phyloP scores from a whole-genome alignment of 2,888 invertebrate species.

The Conus canariensis region DNA sequence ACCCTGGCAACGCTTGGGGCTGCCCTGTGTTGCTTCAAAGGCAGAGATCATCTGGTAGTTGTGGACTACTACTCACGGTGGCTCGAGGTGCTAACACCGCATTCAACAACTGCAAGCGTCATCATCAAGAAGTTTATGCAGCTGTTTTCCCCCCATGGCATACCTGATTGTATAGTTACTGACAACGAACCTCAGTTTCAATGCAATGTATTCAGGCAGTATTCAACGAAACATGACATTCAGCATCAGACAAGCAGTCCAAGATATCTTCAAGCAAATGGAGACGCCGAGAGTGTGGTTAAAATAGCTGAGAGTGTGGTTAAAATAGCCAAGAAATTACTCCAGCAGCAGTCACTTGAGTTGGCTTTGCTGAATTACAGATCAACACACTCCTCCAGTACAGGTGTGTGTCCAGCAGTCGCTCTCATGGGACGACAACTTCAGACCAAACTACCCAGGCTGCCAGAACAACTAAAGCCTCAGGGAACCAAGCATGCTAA shows the following conservation, averaged over 20 bases:
- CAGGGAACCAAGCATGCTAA: neutral
- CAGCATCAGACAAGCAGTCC: neutral
- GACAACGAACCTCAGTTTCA: constrained; percentile 41
- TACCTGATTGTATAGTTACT: constrained; percentile 7
- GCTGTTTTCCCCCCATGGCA: constrained; percentile 33
- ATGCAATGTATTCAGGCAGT: neutral
- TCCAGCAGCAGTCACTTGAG: neutral
- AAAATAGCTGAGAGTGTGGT: constrained; percentile 3
- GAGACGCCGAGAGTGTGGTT: neutral
- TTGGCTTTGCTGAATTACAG: constrained; percentile 5
- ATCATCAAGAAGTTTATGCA: neutral
- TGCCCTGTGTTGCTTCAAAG: constrained; percentile 22
- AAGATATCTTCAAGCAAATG: neutral
- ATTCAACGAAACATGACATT: constrained; percentile 5
- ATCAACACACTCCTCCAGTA: neutral
- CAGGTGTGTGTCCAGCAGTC: neutral
- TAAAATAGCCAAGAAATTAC: neutral
- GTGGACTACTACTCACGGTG: constrained; percentile 33
- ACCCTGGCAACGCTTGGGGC: constrained; percentile 32
- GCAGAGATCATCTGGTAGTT: constrained; percentile 16
- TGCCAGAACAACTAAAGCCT: neutral
- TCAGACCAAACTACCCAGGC: neutral
- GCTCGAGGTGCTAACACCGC: constrained; percentile 1
- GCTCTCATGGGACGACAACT: neutral
- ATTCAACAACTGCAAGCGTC: neutral